Evolutionary conservation across 92 coral and sea anemone genomes (phyloP).

Genomic region (Phenganax marumi): DNA sequence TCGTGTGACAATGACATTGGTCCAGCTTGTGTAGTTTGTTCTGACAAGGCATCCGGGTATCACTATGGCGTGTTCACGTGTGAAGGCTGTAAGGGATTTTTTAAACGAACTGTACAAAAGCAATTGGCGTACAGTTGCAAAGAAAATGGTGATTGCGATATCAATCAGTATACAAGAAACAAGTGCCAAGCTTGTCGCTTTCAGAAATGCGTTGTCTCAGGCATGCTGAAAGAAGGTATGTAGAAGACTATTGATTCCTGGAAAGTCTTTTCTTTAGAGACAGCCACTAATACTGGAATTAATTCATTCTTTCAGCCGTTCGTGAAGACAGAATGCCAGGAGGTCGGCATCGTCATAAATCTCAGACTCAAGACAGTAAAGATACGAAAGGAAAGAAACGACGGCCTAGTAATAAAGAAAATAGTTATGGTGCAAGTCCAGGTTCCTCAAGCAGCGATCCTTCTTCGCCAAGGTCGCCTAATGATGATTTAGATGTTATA

Average conservation of each 20-base stretch:
- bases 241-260: neutral
- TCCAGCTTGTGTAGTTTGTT: slow-evolving; percentile 81
- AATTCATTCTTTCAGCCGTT: slow-evolving; percentile 60
- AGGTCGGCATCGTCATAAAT: slow-evolving; percentile 90
- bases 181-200: slow-evolving; percentile 94
- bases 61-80: slow-evolving; percentile 99
- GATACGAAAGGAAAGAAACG: slow-evolving; percentile 33
- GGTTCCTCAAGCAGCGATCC: slow-evolving; percentile 6
- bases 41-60: slow-evolving; percentile 93
- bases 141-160: slow-evolving; percentile 77
- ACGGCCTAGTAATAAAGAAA: slow-evolving; percentile 31
- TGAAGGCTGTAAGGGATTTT: slow-evolving; percentile 98
- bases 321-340: slow-evolving; percentile 96
- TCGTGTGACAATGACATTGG: slow-evolving; percentile 26
- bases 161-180: slow-evolving; percentile 80
- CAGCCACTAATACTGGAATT: neutral
- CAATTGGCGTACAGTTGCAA: slow-evolving; percentile 80
- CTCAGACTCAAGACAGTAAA: slow-evolving; percentile 46
- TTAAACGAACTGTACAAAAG: slow-evolving; percentile 94
- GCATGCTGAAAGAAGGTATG: slow-evolving; percentile 94
- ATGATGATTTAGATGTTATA: slow-evolving; percentile 59
- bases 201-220: slow-evolving; percentile 71
- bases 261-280: neutral
- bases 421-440: slow-evolving; percentile 2
- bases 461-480: slow-evolving; percentile 22